Percentiles rank a stretch among this genome's conserved stretches.
Conservation (phyloP, 1,140 invertebrate species). For the Drosophila micromelanica region DNA sequence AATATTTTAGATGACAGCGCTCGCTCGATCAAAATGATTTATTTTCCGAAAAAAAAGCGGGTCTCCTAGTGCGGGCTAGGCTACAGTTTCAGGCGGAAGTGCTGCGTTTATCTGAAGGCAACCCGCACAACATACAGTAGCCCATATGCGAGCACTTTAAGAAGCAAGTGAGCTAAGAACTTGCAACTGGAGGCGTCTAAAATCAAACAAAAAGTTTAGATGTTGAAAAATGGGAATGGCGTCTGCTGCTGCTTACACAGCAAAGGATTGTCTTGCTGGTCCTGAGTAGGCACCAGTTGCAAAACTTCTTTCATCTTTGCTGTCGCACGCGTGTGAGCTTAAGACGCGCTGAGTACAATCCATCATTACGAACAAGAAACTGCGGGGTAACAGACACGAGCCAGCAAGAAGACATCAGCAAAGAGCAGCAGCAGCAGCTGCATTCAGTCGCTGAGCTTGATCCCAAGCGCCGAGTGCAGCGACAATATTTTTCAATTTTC, state of each 20-base stretch:
- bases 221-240: conserved; percentile 54
- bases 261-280: conserved; percentile 37
- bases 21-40: conserved; percentile 78
- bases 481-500: conserved; percentile 82
- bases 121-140: conserved; percentile 40
- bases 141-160: conserved; percentile 46
- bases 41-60: conserved; percentile 44
- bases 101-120: conserved; percentile 56
- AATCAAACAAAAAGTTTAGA: conserved; percentile 75
- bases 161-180: background rate
- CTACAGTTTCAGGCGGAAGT: conserved; percentile 44
- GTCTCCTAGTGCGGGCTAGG: conserved; percentile 40
- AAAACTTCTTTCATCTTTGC: conserved; percentile 64
- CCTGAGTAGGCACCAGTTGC: conserved; percentile 62
- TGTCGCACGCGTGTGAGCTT: conserved; percentile 60
- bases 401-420: conserved; percentile 16
- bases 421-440: conserved; percentile 14
- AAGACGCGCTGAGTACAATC: conserved; percentile 71
- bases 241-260: conserved; percentile 16
- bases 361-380: conserved; percentile 62
- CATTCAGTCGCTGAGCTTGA: conserved; percentile 25
- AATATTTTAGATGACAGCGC: conserved; percentile 58
- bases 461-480: conserved; percentile 39
- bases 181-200: conserved; percentile 49
- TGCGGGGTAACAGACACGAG: conserved; percentile 8